Conservation (phyloP, 2,888 invertebrate genomes). For the Drosophila anomalata region DNA sequence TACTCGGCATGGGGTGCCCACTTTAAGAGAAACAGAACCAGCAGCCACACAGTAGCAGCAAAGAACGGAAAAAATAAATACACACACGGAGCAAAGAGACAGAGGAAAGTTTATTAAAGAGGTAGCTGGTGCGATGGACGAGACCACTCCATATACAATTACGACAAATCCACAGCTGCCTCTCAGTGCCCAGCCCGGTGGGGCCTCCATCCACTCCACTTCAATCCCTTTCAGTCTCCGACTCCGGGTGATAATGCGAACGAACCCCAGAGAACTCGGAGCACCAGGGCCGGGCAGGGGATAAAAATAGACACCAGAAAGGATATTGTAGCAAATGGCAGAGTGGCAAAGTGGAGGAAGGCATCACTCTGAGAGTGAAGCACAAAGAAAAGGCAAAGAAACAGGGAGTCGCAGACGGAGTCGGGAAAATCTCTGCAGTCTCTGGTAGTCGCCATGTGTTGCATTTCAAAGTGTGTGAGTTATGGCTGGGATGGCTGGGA, state of each 20-base stretch:
- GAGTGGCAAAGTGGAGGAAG: constrained; percentile 32
- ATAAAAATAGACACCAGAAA: constrained; percentile 68
- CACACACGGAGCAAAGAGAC: constrained; percentile 11
- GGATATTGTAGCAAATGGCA: constrained; percentile 72
- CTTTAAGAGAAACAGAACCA: constrained; percentile 50
- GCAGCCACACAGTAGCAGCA: constrained; percentile 30
- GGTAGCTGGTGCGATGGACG: constrained; percentile 52
- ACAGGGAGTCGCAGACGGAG: constrained; percentile 39
- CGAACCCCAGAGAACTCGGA: constrained; percentile 35
- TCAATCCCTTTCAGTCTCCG: not conserved
- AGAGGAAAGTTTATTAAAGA: constrained; percentile 71
- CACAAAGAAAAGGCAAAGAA: constrained; percentile 25
- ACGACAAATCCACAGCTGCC: constrained; percentile 64
- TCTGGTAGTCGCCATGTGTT: constrained; percentile 68
- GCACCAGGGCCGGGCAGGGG: constrained; percentile 20
- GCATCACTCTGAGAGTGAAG: constrained; percentile 24
- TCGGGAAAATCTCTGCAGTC: constrained; percentile 36
- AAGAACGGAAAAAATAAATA: constrained; percentile 17
- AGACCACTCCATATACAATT: constrained; percentile 74
- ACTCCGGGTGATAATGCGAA: constrained; percentile 67
- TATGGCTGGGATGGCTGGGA: constrained; percentile 52
- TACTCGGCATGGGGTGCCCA: constrained; percentile 72
- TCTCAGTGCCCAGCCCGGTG: constrained; percentile 23
- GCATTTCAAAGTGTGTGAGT: constrained; percentile 77
- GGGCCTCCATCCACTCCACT: constrained; percentile 3